Percentiles rank a stretch among this genome's conserved stretches.
Evolutionary conservation across 2,888 invertebrate species (phyloP).

Genomic region (Agriopis marginaria): DNA sequence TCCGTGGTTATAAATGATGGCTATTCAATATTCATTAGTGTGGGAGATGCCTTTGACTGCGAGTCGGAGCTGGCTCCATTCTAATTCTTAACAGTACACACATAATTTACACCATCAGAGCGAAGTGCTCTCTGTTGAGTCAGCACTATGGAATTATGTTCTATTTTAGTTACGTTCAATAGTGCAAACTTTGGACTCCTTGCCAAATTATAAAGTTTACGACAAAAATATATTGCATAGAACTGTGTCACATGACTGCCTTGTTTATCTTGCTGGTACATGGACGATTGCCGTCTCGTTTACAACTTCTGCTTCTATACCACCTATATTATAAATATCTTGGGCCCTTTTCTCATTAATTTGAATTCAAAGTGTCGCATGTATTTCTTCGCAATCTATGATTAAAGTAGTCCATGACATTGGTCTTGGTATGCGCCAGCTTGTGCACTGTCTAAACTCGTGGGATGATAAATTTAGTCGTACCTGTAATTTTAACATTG

Average conservation of each 20-base stretch:
- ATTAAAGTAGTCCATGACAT: neutral
- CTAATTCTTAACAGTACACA: constrained; percentile 20
- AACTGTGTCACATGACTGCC: constrained; percentile 64
- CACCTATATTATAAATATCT: too few species aligned
- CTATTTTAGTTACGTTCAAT: constrained; percentile 76
- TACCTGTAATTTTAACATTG: neutral
- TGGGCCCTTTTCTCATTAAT: too few species aligned
- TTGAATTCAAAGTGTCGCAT: neutral
- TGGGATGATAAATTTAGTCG: neutral
- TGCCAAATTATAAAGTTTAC: constrained; percentile 82
- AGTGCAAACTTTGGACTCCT: constrained; percentile 69
- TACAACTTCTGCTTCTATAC: constrained; percentile 38
- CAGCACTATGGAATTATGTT: constrained; percentile 72
- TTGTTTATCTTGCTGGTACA: constrained; percentile 54
- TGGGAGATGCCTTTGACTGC: neutral
- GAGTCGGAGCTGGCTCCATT: constrained; percentile 17
- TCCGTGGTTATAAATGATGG: neutral
- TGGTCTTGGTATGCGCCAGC: neutral
- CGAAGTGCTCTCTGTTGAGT: constrained; percentile 63
- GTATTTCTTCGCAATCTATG: neutral
- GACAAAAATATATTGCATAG: constrained; percentile 73
- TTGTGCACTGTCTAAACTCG: neutral
- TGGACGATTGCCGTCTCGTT: constrained; percentile 43
- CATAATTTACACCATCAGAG: constrained; percentile 40
- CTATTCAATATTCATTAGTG: neutral